phyloP scores from a whole-genome alignment of 2,113 vertebrate genomes.

The Camarhynchus parvulus region DNA sequence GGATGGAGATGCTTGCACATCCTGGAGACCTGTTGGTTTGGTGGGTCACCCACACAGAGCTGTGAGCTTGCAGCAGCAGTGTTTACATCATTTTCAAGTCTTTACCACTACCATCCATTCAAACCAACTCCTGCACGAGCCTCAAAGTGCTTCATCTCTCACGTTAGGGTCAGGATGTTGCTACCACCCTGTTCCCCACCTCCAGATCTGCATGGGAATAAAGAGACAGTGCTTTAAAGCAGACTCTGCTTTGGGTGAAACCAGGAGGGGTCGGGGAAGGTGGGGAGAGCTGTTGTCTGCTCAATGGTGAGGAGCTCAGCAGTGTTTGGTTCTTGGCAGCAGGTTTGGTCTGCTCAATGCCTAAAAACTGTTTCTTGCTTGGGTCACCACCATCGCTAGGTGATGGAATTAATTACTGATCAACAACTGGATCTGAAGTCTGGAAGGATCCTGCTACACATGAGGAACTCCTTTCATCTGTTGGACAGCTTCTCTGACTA shows the following conservation, averaged over 20 bases:
- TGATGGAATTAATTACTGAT: not conserved
- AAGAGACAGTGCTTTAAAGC: not conserved
- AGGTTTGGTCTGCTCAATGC: not conserved
- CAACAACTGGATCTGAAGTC: not conserved
- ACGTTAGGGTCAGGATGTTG: not conserved
- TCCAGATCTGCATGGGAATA: accelerated
- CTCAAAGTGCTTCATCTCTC: not conserved
- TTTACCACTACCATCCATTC: not conserved
- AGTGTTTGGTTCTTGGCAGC: not conserved
- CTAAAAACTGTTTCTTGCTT: not conserved
- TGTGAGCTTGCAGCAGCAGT: not conserved
- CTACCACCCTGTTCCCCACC: not conserved
- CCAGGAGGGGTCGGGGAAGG: not conserved
- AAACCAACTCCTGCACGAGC: not conserved
- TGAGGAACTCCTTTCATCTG: not conserved
- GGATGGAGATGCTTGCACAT: not conserved
- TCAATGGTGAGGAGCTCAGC: not conserved
- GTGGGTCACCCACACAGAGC: not conserved
- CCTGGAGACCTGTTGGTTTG: not conserved
- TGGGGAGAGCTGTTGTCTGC: not conserved
- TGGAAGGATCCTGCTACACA: not conserved
- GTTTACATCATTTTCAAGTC: not conserved
- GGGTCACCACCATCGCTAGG: accelerated
- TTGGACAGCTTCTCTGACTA: not conserved
- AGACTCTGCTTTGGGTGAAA: not conserved